Evolutionary conservation across 1,140 invertebrate species (phyloP).

Genomic region (Saccostrea cuccullata): DNA sequence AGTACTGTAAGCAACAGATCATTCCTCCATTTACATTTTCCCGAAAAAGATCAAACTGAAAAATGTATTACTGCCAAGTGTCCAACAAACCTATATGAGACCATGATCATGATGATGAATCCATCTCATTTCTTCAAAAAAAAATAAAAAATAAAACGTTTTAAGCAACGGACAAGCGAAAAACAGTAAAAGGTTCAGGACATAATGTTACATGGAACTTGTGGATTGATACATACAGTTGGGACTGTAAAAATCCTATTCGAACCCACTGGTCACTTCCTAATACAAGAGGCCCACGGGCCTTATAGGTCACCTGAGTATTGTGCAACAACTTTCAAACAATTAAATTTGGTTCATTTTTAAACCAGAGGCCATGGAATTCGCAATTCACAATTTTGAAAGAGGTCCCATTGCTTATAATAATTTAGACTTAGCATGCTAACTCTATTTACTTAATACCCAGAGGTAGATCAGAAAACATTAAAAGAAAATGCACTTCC

Average conservation of each 20-base stretch:
- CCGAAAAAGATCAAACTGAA: not conserved
- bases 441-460: too few relatives aligned
- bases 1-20: slow-evolving; percentile 45
- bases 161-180: not conserved
- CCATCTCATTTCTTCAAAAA: not conserved
- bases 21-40: not conserved
- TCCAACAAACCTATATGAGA: not conserved
- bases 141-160: not conserved
- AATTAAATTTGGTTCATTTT: too few relatives aligned
- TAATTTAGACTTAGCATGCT: too few relatives aligned
- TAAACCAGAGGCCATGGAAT: too few relatives aligned
- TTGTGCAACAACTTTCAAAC: too few relatives aligned
- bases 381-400: too few relatives aligned
- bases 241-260: not conserved
- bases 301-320: too few relatives aligned
- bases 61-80: not conserved
- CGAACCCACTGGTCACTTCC: not conserved
- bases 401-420: too few relatives aligned
- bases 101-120: not conserved
- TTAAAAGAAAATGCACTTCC: too few relatives aligned
- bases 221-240: not conserved
- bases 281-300: too few relatives aligned
- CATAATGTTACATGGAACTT: too few relatives aligned
- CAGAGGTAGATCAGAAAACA: too few relatives aligned
- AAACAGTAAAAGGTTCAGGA: not conserved